phyloP scores from a whole-genome alignment of 2,113 vertebrate species.

The Daubentonia madagascariensis region DNA sequence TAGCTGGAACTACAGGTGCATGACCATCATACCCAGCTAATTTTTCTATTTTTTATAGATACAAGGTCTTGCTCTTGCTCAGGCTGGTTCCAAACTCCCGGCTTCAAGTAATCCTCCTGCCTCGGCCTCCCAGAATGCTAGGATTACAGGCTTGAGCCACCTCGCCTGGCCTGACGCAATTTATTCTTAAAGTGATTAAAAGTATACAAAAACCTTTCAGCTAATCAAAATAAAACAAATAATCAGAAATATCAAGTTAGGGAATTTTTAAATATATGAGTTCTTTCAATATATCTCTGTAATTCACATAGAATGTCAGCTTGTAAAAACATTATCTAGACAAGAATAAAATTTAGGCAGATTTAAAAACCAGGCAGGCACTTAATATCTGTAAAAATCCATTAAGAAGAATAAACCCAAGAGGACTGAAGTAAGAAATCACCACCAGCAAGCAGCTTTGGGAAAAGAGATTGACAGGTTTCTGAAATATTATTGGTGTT shows the following conservation, averaged over 20 bases:
- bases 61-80: no score
- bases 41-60: no score
- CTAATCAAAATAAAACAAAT: slow-evolving; percentile 36
- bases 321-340: background rate
- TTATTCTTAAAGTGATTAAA: slow-evolving; percentile 6
- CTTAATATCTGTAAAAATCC: slow-evolving; percentile 55
- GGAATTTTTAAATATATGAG: background rate
- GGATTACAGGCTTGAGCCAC: no score
- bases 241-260: slow-evolving; percentile 21
- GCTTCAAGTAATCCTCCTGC: no score
- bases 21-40: no score
- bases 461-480: slow-evolving; percentile 64
- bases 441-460: slow-evolving; percentile 29
- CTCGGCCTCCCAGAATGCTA: no score
- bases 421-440: slow-evolving; percentile 22
- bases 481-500: slow-evolving; percentile 49
- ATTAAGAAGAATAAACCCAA: slow-evolving; percentile 49
- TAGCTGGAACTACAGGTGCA: no score
- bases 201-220: background rate
- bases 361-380: slow-evolving; percentile 16
- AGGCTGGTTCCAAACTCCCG: no score
- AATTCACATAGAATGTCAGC: background rate
- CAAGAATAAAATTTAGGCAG: slow-evolving; percentile 29
- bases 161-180: background rate
- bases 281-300: slow-evolving; percentile 27